phyloP scores from a whole-genome alignment of 1,140 invertebrate genomes.

The Lerema accius region DNA sequence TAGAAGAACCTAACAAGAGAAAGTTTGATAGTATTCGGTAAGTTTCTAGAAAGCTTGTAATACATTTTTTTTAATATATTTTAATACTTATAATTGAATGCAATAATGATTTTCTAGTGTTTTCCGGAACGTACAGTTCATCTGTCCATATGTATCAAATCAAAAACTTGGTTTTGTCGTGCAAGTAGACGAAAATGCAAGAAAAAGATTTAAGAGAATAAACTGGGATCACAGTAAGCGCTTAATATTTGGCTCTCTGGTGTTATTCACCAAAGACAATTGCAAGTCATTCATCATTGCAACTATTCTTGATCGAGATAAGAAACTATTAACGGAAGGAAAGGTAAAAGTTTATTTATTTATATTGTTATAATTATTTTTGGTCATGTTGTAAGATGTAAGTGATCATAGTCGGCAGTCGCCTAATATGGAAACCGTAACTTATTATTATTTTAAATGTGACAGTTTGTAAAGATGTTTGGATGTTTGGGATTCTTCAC shows the following conservation, averaged over 20 bases:
- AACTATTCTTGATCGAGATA: slow-evolving; percentile 84
- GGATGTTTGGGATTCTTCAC: too few species aligned
- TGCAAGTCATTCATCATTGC: slow-evolving; percentile 88
- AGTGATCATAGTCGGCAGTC: too few species aligned
- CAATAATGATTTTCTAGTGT: too few species aligned
- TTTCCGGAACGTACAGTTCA: slow-evolving; percentile 56
- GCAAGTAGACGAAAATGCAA: slow-evolving; percentile 54
- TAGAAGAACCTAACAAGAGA: slow-evolving; percentile 44
- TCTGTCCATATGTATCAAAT: slow-evolving; percentile 53
- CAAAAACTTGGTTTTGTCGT: slow-evolving; percentile 52
- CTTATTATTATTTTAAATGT: too few species aligned
- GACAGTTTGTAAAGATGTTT: too few species aligned
- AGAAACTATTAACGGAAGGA: slow-evolving; percentile 73
- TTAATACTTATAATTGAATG: too few species aligned
- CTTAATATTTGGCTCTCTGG: slow-evolving; percentile 88
- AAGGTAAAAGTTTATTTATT: too few species aligned
- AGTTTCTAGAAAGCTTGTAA: slow-evolving; percentile 29
- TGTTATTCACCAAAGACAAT: slow-evolving; percentile 87
- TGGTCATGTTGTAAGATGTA: too few species aligned
- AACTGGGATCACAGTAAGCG: slow-evolving; percentile 77
- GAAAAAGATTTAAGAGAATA: slow-evolving; percentile 48
- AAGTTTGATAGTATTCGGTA: slow-evolving; percentile 55
- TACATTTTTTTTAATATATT: too few species aligned
- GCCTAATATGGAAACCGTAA: too few species aligned
- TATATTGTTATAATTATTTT: too few species aligned